These are phyloP conservation scores for Xerus inauris DNA, from an alignment of 2,113 vertebrate genomes.

Conservation along the genomic window DNA sequence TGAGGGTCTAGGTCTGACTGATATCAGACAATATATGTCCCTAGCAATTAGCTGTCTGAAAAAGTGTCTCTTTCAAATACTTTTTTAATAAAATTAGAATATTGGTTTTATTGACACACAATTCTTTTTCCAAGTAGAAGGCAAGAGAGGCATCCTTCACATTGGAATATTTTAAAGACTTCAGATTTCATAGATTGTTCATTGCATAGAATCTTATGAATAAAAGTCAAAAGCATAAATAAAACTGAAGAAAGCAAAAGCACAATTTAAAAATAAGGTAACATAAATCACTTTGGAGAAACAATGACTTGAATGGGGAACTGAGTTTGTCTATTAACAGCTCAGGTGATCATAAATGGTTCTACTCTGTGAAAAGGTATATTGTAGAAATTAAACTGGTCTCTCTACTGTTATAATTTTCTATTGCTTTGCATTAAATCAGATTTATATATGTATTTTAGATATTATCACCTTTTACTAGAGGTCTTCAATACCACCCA, in stretches of 20 bases:
- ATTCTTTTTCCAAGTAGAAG: neutral
- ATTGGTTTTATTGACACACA: neutral
- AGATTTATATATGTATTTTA: slow-evolving; percentile 68
- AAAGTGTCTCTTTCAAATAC: neutral
- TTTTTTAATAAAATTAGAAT: slow-evolving; percentile 29
- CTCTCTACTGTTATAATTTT: slow-evolving; percentile 11
- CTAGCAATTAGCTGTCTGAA: neutral
- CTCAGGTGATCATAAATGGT: neutral
- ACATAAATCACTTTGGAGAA: neutral
- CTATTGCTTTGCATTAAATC: slow-evolving; percentile 50
- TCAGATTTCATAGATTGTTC: neutral
- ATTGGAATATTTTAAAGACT: neutral
- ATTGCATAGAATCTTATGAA: neutral
- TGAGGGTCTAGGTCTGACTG: neutral
- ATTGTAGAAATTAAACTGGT: neutral
- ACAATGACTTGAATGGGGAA: neutral
- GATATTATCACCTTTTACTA: slow-evolving; percentile 19
- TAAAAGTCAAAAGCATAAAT: neutral
- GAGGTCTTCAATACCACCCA: slow-evolving; percentile 70
- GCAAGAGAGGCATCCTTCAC: neutral
- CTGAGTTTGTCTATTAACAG: neutral
- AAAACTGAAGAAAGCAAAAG: neutral
- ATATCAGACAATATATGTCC: neutral
- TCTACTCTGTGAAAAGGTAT: neutral
- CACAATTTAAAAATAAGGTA: neutral